Evolutionary conservation across 1,140 invertebrate genomes (phyloP).

Genomic region (Charaxes varanes): DNA sequence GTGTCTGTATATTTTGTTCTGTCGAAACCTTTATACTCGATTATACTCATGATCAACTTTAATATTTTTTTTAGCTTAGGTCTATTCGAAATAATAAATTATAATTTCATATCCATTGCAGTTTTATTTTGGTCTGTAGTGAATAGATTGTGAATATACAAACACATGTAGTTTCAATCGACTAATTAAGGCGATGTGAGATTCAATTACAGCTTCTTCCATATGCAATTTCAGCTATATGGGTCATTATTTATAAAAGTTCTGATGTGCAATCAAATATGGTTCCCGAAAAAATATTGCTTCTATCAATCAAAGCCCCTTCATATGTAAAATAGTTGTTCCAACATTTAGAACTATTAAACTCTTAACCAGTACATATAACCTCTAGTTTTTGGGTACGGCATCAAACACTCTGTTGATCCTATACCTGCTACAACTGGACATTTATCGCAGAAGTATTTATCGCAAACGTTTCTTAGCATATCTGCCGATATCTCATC

Average conservation of each 20-base stretch:
- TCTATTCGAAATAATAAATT: conserved; percentile 60
- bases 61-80: conserved; percentile 55
- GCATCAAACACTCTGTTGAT: conserved; percentile 78
- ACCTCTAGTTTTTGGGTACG: conserved; percentile 79
- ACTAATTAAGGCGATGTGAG: too few species aligned
- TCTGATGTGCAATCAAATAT: too few species aligned
- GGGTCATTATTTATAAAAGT: too few species aligned
- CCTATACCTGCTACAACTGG: conserved; percentile 82
- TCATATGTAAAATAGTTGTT: too few species aligned
- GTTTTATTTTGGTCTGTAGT: too few species aligned
- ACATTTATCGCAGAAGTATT: conserved; percentile 84
- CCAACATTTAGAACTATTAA: conserved; percentile 24
- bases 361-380: conserved; percentile 78
- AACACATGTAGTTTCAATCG: too few species aligned
- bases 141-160: too few species aligned
- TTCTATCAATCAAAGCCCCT: too few species aligned
- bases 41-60: conserved; percentile 56
- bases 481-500: conserved; percentile 76
- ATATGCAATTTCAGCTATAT: too few species aligned
- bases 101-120: conserved; percentile 48
- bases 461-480: conserved; percentile 76
- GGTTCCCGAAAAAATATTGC: too few species aligned
- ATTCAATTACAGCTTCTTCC: too few species aligned
- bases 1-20: conserved; percentile 30
- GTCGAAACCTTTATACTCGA: conserved; percentile 30